These are phyloP conservation scores for Neolamprologus tretocephalus DNA, from an alignment of 2,113 vertebrate genomes.

Conservation along the genomic window DNA sequence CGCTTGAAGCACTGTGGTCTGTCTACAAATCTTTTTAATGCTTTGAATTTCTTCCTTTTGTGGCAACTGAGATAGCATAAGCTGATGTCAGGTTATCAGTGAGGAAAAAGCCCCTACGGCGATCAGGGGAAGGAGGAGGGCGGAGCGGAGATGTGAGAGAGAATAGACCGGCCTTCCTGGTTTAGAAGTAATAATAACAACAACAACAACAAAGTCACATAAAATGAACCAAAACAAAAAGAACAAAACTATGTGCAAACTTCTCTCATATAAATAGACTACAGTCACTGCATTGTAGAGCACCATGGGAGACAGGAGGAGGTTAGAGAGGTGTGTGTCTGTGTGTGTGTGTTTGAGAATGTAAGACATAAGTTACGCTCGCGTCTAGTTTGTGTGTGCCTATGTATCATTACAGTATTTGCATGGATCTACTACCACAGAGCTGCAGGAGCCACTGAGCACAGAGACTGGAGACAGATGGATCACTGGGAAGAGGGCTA, in stretches of 20 bases:
- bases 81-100: neutral
- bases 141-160: neutral
- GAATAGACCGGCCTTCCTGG: constrained; percentile 27
- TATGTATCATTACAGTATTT: constrained; percentile 23
- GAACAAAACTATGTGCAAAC: constrained; percentile 64
- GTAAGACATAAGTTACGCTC: neutral
- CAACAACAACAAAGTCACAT: constrained; percentile 16
- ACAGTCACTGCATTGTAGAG: constrained; percentile 67
- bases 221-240: constrained; percentile 40
- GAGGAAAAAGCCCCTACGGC: neutral
- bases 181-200: constrained; percentile 41
- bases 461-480: constrained; percentile 16
- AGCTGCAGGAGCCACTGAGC: constrained; percentile 23
- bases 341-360: neutral
- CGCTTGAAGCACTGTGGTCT: neutral
- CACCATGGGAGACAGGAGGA: constrained; percentile 71
- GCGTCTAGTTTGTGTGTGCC: neutral
- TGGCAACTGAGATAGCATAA: neutral
- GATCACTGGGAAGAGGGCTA: neutral
- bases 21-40: neutral
- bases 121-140: neutral
- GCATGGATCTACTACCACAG: constrained; percentile 31
- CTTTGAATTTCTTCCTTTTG: neutral
- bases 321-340: constrained; percentile 1
- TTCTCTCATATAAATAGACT: constrained; percentile 69